Conservation (phyloP, 2,797 vertebrate genomes). For the Xenopus petersii region DNA sequence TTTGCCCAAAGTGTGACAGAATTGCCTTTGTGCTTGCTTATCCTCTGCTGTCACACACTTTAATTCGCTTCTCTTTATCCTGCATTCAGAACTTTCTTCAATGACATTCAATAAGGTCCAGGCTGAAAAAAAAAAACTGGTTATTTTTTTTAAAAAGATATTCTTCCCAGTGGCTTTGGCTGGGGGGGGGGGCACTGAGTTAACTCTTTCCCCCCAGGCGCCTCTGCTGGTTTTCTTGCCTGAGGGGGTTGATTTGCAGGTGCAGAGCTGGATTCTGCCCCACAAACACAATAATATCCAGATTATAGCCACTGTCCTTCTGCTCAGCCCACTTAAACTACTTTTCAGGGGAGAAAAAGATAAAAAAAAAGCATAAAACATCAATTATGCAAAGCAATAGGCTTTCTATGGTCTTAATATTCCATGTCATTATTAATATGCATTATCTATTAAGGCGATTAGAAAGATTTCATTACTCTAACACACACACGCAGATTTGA, state of each 20-base stretch:
- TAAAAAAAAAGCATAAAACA: constrained; percentile 32
- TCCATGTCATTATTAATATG: constrained; percentile 45
- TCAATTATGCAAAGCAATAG: constrained; percentile 45
- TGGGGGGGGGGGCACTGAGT: constrained; percentile 71
- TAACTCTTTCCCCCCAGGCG: constrained; percentile 82
- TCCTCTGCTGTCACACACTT: constrained; percentile 99
- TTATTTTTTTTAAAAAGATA: constrained; percentile 86
- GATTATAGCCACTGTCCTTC: constrained; percentile 16
- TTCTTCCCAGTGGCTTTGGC: constrained; percentile 89
- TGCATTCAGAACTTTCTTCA: constrained; percentile 99
- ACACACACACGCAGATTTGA: neutral
- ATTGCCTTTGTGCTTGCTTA: constrained; percentile 98
- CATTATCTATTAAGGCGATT: constrained; percentile 40
- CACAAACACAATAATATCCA: constrained; percentile 27
- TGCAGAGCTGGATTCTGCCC: constrained; percentile 30
- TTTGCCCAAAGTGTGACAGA: constrained; percentile 95
- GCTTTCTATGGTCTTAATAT: constrained; percentile 42
- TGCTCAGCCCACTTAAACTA: constrained; percentile 16
- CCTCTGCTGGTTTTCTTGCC: constrained; percentile 29
- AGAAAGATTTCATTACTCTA: neutral
- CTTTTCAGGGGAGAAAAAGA: constrained; percentile 1
- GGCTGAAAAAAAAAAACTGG: constrained; percentile 82
- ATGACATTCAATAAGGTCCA: constrained; percentile 99
- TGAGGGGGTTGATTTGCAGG: constrained; percentile 41
- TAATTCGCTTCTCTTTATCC: constrained; percentile 99